Base-by-base conservation (phyloP, 2,888 invertebrate genomes). In the Euproctis similis region DNA sequence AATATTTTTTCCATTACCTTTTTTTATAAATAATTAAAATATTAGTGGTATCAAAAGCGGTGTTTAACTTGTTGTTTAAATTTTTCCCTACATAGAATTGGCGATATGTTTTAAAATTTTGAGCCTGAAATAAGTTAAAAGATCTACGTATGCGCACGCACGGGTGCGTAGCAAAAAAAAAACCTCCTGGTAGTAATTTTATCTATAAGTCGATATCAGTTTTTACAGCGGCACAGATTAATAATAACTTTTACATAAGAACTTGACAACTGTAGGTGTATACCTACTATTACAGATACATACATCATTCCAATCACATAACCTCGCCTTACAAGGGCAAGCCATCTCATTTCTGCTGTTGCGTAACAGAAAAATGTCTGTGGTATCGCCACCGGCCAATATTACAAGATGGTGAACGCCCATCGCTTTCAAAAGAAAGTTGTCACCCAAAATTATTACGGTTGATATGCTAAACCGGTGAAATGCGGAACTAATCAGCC, bases 391-490 rank as follows among this genome's bases (percentile, higher is more conserved):
- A n/a, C 21, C 26, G 10, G 12, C 8, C 44, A 39, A 37, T 39
- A 30, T 37, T n/a, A 30, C 21, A 9, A 6, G 21, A 21, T 7
- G 14, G 16, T 30, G 18, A 26, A 22, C 36, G 30, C 37, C 41
- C 33, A 45, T 27, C 30, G 14, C 31, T 35, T 35, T 34, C 34
- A 14, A 37, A 40, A 23, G 53, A 52, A 50, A 50, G 53, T 50
- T 42, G 53, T 50, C 53, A 46, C 19, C 39, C 26, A 24, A 30
- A 41, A 31, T 35, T 23, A 31, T 34, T 30, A 22, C 37, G 32
- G 27, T 36, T 24, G 43, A 38, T 52, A 50, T 52, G 49, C 29
- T 36, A 52, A 49, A 41, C 26, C 36, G 39, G 52, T 37, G 49
- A 50, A 48, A 50, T 22, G 40, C 46, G 49, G 49, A 52, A 45